phyloP scores from a whole-genome alignment of 2,888 invertebrate species.

The Sesia bembeciformis region DNA sequence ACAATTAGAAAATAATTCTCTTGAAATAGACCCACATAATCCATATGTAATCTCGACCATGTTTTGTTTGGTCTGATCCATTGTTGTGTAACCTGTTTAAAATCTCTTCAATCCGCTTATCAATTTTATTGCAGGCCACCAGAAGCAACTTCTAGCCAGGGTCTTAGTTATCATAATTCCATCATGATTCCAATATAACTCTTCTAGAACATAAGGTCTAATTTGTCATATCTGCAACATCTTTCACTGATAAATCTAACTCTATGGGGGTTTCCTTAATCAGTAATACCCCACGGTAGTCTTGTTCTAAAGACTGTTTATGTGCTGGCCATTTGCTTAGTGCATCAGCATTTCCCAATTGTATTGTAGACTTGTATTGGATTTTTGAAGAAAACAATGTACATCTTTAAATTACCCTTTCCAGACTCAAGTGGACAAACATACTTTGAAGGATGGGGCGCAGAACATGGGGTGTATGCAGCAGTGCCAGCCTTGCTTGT shows the following conservation, averaged over 20 bases:
- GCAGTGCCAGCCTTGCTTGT: constrained; percentile 59
- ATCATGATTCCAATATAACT: neutral
- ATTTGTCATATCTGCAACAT: neutral
- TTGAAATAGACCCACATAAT: neutral
- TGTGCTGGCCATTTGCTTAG: too few relatives aligned
- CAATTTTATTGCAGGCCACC: neutral
- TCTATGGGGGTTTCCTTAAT: too few relatives aligned
- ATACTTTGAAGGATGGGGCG: constrained; percentile 32
- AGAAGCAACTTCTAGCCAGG: neutral
- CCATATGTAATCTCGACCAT: neutral
- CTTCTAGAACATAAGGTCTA: neutral
- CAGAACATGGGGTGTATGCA: constrained; percentile 37
- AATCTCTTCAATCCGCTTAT: neutral
- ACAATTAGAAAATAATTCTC: too few relatives aligned
- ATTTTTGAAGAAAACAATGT: too few relatives aligned
- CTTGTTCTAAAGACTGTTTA: too few relatives aligned
- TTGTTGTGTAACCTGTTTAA: neutral
- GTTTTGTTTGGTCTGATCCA: neutral
- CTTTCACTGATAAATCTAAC: too few relatives aligned
- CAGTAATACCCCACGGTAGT: too few relatives aligned
- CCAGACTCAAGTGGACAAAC: constrained; percentile 31
- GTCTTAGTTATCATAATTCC: neutral
- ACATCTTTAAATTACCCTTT: constrained; percentile 4
- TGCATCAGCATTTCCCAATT: too few relatives aligned
- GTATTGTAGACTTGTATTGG: too few relatives aligned